A percentile compares a stretch with the other conserved stretches of the same genome.
Conservation (phyloP, 1,140 invertebrate genomes). For the Lamellibrachia luymesi region DNA sequence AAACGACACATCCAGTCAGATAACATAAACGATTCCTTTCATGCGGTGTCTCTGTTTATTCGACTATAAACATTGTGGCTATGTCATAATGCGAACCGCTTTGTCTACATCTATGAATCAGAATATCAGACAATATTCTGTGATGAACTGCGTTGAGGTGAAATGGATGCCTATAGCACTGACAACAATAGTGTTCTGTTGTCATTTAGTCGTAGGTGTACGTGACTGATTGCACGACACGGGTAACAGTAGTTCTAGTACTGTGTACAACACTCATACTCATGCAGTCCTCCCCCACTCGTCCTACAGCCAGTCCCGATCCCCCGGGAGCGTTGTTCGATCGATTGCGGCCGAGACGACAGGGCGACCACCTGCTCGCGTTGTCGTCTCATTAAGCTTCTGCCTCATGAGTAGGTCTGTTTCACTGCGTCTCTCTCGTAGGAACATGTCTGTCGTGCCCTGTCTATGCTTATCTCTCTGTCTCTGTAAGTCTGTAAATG, state of each 20-base stretch:
- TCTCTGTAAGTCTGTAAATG: not conserved
- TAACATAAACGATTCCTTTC: no score
- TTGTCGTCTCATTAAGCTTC: not conserved
- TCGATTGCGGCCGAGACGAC: not conserved
- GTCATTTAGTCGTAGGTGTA: not conserved
- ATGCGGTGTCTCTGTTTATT: no score
- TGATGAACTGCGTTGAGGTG: not conserved
- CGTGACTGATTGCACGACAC: not conserved
- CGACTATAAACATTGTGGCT: not conserved
- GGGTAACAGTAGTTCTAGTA: not conserved
- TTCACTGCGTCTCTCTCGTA: not conserved
- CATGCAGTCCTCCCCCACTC: no score
- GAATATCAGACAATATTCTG: not conserved
- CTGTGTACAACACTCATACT: not conserved
- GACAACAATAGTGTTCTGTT: not conserved
- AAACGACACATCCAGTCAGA: no score
- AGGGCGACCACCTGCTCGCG: not conserved
- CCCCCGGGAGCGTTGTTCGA: not conserved
- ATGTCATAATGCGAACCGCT: not conserved
- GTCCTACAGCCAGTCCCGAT: no score
- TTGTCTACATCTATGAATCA: not conserved
- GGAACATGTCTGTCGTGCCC: not conserved
- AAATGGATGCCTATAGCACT: not conserved
- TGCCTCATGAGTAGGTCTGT: not conserved
- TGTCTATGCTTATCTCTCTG: not conserved